A percentile compares a stretch with the other conserved stretches of the same genome.
phyloP scores from a whole-genome alignment of 1,140 invertebrate species.

The Adoxophyes honmai region DNA sequence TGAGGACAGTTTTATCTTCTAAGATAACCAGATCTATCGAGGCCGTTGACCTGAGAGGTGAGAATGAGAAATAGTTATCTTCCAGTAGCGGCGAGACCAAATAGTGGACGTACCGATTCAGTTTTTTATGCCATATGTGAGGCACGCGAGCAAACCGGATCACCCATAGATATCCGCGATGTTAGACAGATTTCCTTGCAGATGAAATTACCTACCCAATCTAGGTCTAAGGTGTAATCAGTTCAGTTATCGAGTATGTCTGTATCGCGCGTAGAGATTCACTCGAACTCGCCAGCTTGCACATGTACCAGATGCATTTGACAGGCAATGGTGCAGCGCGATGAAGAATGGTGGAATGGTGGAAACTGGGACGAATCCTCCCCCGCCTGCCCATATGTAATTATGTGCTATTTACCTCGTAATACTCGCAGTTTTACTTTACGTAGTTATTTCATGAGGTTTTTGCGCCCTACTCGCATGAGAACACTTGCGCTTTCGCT shows the following conservation, averaged over 20 bases:
- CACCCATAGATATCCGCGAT: no score
- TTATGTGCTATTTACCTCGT: slow-evolving; percentile 17
- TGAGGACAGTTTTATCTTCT: slow-evolving; percentile 40
- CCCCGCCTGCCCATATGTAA: slow-evolving; percentile 17
- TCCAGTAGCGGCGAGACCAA: no score
- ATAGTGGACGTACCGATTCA: neutral
- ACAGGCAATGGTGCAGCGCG: slow-evolving; percentile 16
- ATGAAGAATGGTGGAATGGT: neutral
- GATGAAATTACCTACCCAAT: no score
- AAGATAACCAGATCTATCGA: slow-evolving; percentile 27
- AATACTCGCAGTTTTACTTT: slow-evolving; percentile 17
- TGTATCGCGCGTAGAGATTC: neutral
- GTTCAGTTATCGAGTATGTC: neutral
- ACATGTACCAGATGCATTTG: slow-evolving; percentile 20
- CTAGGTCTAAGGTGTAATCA: no score
- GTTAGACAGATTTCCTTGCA: no score
- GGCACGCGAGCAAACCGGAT: no score
- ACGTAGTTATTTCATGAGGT: slow-evolving; percentile 50
- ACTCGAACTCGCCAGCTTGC: slow-evolving; percentile 10
- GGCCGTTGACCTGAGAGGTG: slow-evolving; percentile 31
- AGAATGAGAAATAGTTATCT: slow-evolving; percentile 10
- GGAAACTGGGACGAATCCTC: slow-evolving; percentile 1
- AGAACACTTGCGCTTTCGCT: slow-evolving; percentile 67
- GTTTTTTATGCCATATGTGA: no score
- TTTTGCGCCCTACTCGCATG: slow-evolving; percentile 44